Evolutionary conservation across 2,113 vertebrate species (phyloP), one percentile per base, ranked within the genome.

Genomic region (Sorex araneus): DNA sequence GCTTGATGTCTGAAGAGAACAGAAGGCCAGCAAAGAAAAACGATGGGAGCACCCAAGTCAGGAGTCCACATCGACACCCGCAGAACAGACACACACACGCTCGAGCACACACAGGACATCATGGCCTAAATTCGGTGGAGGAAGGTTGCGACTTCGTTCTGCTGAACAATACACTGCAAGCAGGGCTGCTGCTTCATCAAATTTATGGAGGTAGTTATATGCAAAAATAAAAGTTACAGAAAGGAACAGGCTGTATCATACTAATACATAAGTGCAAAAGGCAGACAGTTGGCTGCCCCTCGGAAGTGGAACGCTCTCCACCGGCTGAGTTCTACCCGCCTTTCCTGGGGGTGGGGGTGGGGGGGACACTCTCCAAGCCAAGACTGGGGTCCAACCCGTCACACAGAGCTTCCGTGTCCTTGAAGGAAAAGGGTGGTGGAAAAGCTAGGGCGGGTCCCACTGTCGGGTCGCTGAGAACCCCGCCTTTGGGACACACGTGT

Each of bases 141-240:
- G 70, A 86, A 92, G 82, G 94, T 97, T 96, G 79, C 94, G 96
- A 97, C 94, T 97, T 95, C 92, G 97, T 97, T 97, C 98, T 96
- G 97, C 97, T 91, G 47, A 93, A 93, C 91, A 98, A 98, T 96
- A 98, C 96, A 94, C 97, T 97, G 98, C 54, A 94, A 97, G 95
- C 94, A 96, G 97, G 98, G 98, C 98, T 98, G 98, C 98, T 96
- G 98, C 98, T 98, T 98, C 98, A 98, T 98, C 98, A 98, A 97
- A 98, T 98, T 98, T 97, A 98, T 99, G 98, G 99, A 99, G 99
- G 99, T 99, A 99, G 99, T 98, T 98, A 97, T 98, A 98, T 99
- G 98, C 98, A 98, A 97, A 98, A 98, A 98, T 97, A 96, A 98
- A 98, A 97, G 97, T 98, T 97, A 98, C 98, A 98, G 98, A 98